A percentile compares a stretch with the other conserved stretches of the same genome.
phyloP scores from a whole-genome alignment of 2,888 invertebrate genomes.

The Polyommatus iphigenia region DNA sequence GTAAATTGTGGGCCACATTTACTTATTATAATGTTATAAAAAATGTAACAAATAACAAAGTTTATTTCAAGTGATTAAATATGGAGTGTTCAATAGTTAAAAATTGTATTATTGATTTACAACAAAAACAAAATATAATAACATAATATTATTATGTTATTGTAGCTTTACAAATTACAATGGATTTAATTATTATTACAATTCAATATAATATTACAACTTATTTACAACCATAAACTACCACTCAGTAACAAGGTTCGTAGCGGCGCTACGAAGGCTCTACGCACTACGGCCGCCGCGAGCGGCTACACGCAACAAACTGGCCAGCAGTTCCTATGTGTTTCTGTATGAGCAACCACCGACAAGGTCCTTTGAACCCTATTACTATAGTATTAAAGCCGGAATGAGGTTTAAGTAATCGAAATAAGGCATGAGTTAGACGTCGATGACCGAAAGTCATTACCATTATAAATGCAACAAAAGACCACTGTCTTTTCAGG shows the following conservation, averaged over 20 bases:
- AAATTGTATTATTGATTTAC: too few species aligned
- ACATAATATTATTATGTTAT: too few species aligned
- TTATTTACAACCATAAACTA: slow-evolving; percentile 14
- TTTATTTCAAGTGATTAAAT: too few species aligned
- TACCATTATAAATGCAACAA: slow-evolving; percentile 6
- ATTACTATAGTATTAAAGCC: background rate
- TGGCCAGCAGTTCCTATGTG: slow-evolving; percentile 3
- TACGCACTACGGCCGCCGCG: slow-evolving; percentile 45
- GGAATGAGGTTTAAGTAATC: background rate
- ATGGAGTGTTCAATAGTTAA: too few species aligned
- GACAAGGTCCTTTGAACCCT: background rate
- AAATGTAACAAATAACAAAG: background rate
- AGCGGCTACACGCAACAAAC: slow-evolving; percentile 38
- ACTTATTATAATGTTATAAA: too few species aligned
- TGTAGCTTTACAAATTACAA: too few species aligned
- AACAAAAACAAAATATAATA: too few species aligned
- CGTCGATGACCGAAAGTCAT: slow-evolving; percentile 13
- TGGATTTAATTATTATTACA: too few species aligned
- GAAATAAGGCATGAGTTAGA: background rate
- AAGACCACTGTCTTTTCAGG: slow-evolving; percentile 3
- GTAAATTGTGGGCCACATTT: too few species aligned
- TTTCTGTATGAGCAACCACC: background rate
- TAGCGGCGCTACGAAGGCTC: slow-evolving; percentile 40
- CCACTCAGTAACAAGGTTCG: slow-evolving; percentile 29
- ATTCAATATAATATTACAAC: background rate